phyloP scores from a whole-genome alignment of 2,888 invertebrate species.

The Falcaria lacertinaria region DNA sequence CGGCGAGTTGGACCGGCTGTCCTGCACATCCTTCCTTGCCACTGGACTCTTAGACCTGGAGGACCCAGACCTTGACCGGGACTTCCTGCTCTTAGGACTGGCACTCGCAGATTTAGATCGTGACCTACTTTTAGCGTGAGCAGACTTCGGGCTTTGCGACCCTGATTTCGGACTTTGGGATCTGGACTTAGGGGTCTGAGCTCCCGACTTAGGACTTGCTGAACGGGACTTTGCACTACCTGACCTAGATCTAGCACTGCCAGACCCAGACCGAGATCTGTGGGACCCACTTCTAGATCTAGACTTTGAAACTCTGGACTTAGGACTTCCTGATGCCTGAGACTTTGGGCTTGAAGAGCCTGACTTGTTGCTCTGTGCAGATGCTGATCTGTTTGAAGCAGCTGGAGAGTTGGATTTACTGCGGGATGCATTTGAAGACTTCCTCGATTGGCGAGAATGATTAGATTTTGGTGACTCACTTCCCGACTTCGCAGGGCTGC shows the following conservation, averaged over 20 bases:
- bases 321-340: conserved; percentile 61
- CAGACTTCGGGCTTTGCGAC: conserved; percentile 50
- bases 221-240: conserved; percentile 43
- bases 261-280: conserved; percentile 47
- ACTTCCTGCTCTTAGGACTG: conserved; percentile 50
- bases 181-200: conserved; percentile 40
- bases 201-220: conserved; percentile 41
- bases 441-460: conserved; percentile 48
- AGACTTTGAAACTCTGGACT: conserved; percentile 45
- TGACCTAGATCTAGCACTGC: conserved; percentile 49
- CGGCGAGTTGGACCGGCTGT: conserved; percentile 75
- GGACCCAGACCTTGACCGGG: conserved; percentile 23
- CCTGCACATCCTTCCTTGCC: conserved; percentile 49
- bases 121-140: conserved; percentile 47
- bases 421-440: conserved; percentile 59
- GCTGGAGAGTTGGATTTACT: conserved; percentile 71
- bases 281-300: conserved; percentile 62
- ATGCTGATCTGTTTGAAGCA: conserved; percentile 60
- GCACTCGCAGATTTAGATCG: conserved; percentile 68
- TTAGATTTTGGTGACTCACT: conserved; percentile 70
- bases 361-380: conserved; percentile 68
- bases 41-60: conserved; percentile 50
- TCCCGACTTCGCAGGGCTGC: conserved; percentile 60
- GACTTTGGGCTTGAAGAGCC: conserved; percentile 68
- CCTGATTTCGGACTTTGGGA: conserved; percentile 39